phyloP scores from a whole-genome alignment of 2,797 vertebrate species.

The Rhincodon typus region DNA sequence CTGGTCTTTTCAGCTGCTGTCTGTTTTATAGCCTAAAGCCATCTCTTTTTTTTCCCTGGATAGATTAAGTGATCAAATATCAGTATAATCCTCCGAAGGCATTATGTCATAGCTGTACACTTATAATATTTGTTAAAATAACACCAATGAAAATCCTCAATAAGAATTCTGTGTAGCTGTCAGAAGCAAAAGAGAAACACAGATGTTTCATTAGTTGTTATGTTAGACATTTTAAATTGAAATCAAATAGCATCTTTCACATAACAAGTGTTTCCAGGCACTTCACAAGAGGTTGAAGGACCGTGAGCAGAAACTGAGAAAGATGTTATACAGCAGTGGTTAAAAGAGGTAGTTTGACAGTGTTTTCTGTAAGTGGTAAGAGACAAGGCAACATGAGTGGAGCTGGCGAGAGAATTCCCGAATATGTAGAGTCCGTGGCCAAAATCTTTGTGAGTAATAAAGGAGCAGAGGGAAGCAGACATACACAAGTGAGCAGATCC shows the following conservation, averaged over 20 bases:
- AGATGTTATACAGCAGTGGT: not conserved
- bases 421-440: not conserved
- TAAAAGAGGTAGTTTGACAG: not conserved
- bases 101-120: constrained; percentile 11
- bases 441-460: not conserved
- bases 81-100: not conserved
- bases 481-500: not conserved
- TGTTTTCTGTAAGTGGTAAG: not conserved
- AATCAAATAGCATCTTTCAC: not conserved
- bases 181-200: not conserved
- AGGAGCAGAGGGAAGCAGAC: not conserved
- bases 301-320: not conserved
- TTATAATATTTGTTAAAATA: constrained; percentile 6
- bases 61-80: constrained; percentile 19
- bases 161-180: not conserved
- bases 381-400: not conserved
- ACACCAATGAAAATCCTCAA: not conserved
- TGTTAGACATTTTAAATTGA: not conserved
- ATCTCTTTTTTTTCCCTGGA: not conserved
- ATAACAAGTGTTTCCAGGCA: not conserved
- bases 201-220: not conserved
- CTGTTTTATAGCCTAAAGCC: constrained; percentile 20
- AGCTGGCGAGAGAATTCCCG: not conserved
- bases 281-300: not conserved
- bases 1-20: not conserved